A percentile compares a stretch with the other conserved stretches of the same genome.
Conservation (phyloP, 2,797 vertebrate genomes). For the Coccyzus lansbergi region DNA sequence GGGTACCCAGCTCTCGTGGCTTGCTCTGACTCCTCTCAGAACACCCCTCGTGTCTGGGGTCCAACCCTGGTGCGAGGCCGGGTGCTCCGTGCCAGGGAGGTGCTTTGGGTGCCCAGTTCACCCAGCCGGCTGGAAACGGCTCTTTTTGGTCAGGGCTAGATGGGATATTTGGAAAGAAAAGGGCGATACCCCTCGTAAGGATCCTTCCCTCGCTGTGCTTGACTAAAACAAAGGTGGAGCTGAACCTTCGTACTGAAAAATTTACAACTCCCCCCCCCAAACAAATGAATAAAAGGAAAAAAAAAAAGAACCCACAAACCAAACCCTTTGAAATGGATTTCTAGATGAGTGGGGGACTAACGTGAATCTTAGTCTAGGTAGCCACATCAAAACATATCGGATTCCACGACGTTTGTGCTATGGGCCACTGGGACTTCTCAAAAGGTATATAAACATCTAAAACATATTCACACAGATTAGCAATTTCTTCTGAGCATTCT, state of each 20-base stretch:
- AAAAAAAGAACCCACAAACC: neutral
- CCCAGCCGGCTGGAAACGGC: fast-evolving
- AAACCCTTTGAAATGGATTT: slow-evolving; percentile 66
- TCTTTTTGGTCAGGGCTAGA: neutral
- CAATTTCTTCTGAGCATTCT: slow-evolving; percentile 87
- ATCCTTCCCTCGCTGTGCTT: slow-evolving; percentile 13
- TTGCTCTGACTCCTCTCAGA: neutral
- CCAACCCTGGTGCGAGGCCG: fast-evolving
- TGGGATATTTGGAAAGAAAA: neutral
- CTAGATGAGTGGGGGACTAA: slow-evolving; percentile 80
- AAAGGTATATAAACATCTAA: slow-evolving; percentile 88
- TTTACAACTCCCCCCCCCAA: slow-evolving; percentile 55
- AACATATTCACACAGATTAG: slow-evolving; percentile 86
- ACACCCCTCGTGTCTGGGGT: fast-evolving
- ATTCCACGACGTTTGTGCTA: slow-evolving; percentile 81
- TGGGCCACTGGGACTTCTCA: slow-evolving; percentile 83
- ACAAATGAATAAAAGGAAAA: neutral
- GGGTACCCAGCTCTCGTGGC: neutral
- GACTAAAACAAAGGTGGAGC: slow-evolving; percentile 80
- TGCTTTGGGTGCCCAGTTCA: neutral
- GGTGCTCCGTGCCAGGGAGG: neutral
- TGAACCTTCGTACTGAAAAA: slow-evolving; percentile 71
- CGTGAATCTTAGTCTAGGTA: slow-evolving; percentile 80
- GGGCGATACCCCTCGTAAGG: fast-evolving
- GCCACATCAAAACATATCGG: slow-evolving; percentile 80